Evolutionary conservation across 2,888 invertebrate genomes (phyloP), one percentile per base, ranked within the genome.

Genomic region (Macroteleia sp.): DNA sequence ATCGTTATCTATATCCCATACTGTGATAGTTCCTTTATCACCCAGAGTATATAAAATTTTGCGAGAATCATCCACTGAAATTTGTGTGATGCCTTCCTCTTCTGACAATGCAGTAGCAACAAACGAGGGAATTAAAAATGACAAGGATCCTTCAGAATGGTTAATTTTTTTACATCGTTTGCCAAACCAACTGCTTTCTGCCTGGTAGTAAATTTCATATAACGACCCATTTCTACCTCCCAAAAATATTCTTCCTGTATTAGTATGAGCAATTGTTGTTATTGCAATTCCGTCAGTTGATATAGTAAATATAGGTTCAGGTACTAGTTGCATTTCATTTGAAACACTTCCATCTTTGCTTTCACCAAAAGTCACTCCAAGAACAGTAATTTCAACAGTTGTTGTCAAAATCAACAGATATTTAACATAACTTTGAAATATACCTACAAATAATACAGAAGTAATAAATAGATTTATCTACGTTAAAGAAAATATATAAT

Each of bases 111-210:
- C 96, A 41, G 96, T 95, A 91, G 96, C 96, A 8, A 98, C 93
- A 91, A 98, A 97, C 28, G 96, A 96, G 9, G 98, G 98, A 46
- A 98, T 94, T 81, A 98, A 92, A 89, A 96, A 97, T 39, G 98
- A 97, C 20, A 98, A 92, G 3, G 96, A 93, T 81, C 96, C 96
- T 70, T 96, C 97, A 0, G 99, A 98, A 90, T 98, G 97, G 91
- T 99, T 99, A 0, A 98, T 94, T 93, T 98, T 99, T 91, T 96
- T 96, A 91, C 98, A 99, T 82, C 97, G 96, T 91, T 97, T 96
- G 16, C 97, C 97, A 92, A 98, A 97, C 98, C 98, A 99, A 79
- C 96, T 97, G 82, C 95, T 93, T 91, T 96, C 96, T 46, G 95
- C 95, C 93, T 98, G 97, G 92, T 99, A 99, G 81, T 95, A 94